Conservation (phyloP, 2,888 invertebrate genomes). For the Didymodactylos carnosus region DNA sequence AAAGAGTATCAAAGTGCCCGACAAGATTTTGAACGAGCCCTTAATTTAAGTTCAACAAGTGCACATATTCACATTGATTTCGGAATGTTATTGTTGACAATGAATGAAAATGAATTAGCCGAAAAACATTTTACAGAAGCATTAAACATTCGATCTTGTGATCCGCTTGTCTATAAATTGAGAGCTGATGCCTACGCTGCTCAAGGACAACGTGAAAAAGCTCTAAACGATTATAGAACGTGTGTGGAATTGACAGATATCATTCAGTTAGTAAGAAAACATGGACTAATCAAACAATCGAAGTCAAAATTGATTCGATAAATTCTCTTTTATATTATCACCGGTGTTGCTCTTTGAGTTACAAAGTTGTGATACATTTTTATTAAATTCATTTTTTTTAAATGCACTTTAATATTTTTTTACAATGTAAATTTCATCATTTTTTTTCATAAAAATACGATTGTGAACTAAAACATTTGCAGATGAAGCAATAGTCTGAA, state of each 20-base stretch:
- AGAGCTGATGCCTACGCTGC: neutral
- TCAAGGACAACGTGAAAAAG: neutral
- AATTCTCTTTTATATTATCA: too few species aligned
- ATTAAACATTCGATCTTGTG: neutral
- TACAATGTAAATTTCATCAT: too few species aligned
- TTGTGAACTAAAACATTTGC: too few species aligned
- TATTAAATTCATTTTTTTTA: too few species aligned
- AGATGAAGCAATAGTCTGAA: too few species aligned
- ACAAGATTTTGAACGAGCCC: neutral
- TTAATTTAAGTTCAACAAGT: neutral
- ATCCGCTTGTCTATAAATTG: neutral
- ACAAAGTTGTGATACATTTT: too few species aligned
- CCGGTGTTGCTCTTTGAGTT: too few species aligned
- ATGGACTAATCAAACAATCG: neutral
- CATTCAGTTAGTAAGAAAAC: neutral
- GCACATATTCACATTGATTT: neutral
- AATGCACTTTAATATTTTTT: too few species aligned
- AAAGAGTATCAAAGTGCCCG: neutral
- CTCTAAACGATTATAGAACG: neutral
- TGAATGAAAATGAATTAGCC: neutral
- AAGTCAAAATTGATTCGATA: too few species aligned
- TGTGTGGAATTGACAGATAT: neutral
- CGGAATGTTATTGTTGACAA: neutral
- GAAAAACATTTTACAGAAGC: neutral
- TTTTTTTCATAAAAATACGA: too few species aligned